Evolutionary conservation across 1,140 invertebrate species (phyloP).

Genomic region (Trichonephila clavata): DNA sequence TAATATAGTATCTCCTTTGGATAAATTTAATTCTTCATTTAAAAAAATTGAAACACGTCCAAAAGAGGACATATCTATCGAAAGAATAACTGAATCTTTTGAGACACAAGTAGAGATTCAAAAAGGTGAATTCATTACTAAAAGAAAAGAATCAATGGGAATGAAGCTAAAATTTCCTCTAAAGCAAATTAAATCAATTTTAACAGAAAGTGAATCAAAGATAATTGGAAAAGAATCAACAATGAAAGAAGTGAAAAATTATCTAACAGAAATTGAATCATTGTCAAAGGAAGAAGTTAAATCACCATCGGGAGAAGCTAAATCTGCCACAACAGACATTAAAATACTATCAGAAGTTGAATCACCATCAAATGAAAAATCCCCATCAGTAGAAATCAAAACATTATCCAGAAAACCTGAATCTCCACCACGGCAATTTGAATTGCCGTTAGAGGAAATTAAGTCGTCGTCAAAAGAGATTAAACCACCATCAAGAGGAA

Average conservation of each 20-base stretch:
- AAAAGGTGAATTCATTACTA: background rate
- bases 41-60: conserved; percentile 22
- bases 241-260: background rate
- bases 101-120: background rate
- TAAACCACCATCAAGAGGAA: background rate
- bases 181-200: background rate
- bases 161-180: background rate
- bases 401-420: background rate
- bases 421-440: background rate
- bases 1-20: background rate
- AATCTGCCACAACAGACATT: background rate
- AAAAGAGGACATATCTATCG: background rate
- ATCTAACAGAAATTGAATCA: background rate
- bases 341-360: background rate
- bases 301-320: background rate
- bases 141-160: background rate
- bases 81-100: background rate
- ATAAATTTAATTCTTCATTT: background rate
- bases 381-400: background rate
- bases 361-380: background rate
- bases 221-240: background rate
- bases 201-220: conserved; percentile 38
- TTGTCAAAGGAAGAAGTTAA: background rate
- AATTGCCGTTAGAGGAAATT: background rate
- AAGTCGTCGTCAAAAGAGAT: background rate